Conservation (phyloP, 37 sponge, comb jelly and placozoan species). For the Agelas oroides region DNA sequence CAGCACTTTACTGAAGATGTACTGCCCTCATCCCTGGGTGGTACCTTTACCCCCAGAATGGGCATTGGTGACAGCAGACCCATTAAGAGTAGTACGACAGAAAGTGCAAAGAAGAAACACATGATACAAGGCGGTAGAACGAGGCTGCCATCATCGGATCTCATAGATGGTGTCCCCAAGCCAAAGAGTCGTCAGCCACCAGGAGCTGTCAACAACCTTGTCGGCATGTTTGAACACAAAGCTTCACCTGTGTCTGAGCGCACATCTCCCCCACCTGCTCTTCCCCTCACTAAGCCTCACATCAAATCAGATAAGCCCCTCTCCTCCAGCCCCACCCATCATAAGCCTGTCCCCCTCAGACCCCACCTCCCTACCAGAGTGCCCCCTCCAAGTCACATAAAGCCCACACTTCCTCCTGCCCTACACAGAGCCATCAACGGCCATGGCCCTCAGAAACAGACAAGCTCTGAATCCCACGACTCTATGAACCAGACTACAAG, state of each 20-base stretch:
- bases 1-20: conserved; percentile 2
- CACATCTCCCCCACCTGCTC: background rate
- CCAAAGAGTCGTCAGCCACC: background rate
- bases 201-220: background rate
- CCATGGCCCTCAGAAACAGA: too few species aligned
- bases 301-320: background rate
- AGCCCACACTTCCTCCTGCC: background rate
- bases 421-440: too few species aligned
- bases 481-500: too few species aligned
- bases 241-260: background rate
- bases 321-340: background rate
- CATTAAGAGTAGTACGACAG: too few species aligned
- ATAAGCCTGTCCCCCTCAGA: background rate
- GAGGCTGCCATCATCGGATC: too few species aligned
- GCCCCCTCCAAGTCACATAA: background rate
- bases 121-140: too few species aligned
- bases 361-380: background rate
- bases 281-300: background rate
- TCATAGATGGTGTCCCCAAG: background rate
- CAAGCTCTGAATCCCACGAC: too few species aligned
- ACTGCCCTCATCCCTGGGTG: conserved; percentile 57
- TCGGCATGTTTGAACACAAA: background rate
- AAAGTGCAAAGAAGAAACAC: too few species aligned
- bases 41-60: background rate
- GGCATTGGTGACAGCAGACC: background rate